A percentile compares a stretch with the other conserved stretches of the same genome.
These are phyloP conservation scores for Venturia canescens DNA, from an alignment of 1,140 invertebrate species.

Conservation along the genomic window DNA sequence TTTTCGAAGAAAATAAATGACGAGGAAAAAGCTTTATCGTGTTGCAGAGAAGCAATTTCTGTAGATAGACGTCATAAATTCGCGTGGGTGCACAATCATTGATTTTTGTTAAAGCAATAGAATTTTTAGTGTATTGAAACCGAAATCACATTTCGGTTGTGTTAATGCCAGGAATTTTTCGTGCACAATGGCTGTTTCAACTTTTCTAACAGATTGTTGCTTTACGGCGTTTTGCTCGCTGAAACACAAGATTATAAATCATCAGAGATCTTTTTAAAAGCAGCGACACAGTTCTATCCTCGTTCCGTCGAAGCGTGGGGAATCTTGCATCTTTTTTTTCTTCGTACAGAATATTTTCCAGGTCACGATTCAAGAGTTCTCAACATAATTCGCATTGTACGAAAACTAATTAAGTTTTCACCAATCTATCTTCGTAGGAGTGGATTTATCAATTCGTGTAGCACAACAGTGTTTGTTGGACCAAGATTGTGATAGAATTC, in stretches of 20 bases:
- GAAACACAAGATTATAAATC: slow-evolving; percentile 51
- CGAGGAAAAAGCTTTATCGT: slow-evolving; percentile 56
- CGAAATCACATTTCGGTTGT: no score
- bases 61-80: slow-evolving; percentile 57
- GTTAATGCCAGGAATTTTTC: no score
- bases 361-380: slow-evolving; percentile 51
- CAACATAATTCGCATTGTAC: neutral
- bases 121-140: no score
- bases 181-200: no score
- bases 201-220: slow-evolving; percentile 54
- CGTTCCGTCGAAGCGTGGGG: slow-evolving; percentile 62
- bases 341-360: slow-evolving; percentile 59
- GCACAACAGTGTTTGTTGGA: slow-evolving; percentile 62
- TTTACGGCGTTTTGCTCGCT: slow-evolving; percentile 56
- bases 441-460: slow-evolving; percentile 56
- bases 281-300: slow-evolving; percentile 59
- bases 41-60: slow-evolving; percentile 59
- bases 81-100: slow-evolving; percentile 50
- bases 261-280: slow-evolving; percentile 60
- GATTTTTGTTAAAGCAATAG: no score
- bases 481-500: slow-evolving; percentile 33
- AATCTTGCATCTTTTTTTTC: slow-evolving; percentile 61
- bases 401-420: neutral
- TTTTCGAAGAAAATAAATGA: slow-evolving; percentile 56
- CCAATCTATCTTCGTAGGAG: slow-evolving; percentile 46